Evolutionary conservation across 2,113 vertebrate species (phyloP), one percentile per base, ranked within the genome.

Genomic region (Psilopsiagon aurifrons): DNA sequence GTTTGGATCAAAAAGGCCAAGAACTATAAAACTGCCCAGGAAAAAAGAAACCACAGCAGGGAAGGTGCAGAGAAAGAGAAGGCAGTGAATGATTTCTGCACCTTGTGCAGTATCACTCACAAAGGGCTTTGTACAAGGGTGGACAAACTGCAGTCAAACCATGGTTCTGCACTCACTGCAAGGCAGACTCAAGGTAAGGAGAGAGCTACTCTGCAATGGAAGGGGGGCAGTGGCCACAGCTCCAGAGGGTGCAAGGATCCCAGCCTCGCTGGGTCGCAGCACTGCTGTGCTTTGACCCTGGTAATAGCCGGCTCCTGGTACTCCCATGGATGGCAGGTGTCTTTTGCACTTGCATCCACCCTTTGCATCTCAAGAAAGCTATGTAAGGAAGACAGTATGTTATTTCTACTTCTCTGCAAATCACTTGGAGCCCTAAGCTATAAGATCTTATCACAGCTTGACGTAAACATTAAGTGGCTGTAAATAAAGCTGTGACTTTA

Each of bases 401-500:
- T 37, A 54, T 63, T 91, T 79, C 83, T 63, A 82, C 33, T 20
- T 15, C 68, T 90, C 80, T 79, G 47, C 62, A 84, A 84, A 91
- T 69, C 66, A 93, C 54, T 73, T 27, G 19, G 49, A 94, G 62
- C 19, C 29, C 29, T 41, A 52, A 29, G 3, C 51, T 39, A 11
- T 4, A 62, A 60, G 31, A 83, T 25, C 46, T 77, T 59, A 84
- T 82, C 74, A 76, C 22, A 66, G 64, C 44, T 93, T 43, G 49
- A 88, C 59, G 55, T 25, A 95, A 91, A 71, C n/a, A 25, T 25
- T 59, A 86, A 46, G 49, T 39, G 41, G 25, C 18, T 51, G 74
- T 79, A 94, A 88, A 91, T 95, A 93, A 92, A 92, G 43, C 47
- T 74, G 44, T 23, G 43, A 86, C n/a, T 92, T 91, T 70, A 94